Evolutionary conservation across 1,140 invertebrate species (phyloP), one percentile per base, ranked within the genome.

Genomic region (Octopus sinensis): DNA sequence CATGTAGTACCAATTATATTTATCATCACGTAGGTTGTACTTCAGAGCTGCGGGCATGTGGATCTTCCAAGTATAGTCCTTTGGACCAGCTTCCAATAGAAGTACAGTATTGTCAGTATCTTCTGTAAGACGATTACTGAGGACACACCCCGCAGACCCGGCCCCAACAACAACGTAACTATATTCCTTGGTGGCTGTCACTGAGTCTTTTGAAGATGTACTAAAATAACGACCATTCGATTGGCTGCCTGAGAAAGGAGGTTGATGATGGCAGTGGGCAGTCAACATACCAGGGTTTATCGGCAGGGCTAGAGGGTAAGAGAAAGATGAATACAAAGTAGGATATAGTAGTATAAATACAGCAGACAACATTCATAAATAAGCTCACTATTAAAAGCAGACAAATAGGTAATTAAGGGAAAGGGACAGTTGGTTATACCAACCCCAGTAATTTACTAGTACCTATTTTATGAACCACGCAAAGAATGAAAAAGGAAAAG

Each of bases 1-100:
- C 78, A 91, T 87, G 84, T 92, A 92, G 81, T 88, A 92, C 92
- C 92, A 92, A 86, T 92, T 92, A 83, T 92, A 92, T 68, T 88
- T 88, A 54, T 91, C 89, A 85, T 92, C 87, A 84, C 90, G 91
- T 56, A 92, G 85, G 85, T 92, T 92, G 84, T 92, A 92, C 91
- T 92, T 92, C 54, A 92, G 84, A 13, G 92, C 92, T 10, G 92
- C 92, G 4, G 92, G 92, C 92, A 92, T 92, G 84, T 92, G 89
- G 71, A 92, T 92, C 80, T 89, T 91, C 92, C 92, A 92, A 5
- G 90, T 87, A 62, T 89, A 84, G 83, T 92, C 92, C 78, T 88
- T 87, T 10, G 92, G 91, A 4, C 92, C 92, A 17, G 92, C 92
- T 84, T 92, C 92, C 13, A 92, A 79, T 23, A 92, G 82, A 43